These are phyloP conservation scores for Vicugna pacos DNA, from an alignment of 2,113 vertebrate species.

Conservation along the genomic window DNA sequence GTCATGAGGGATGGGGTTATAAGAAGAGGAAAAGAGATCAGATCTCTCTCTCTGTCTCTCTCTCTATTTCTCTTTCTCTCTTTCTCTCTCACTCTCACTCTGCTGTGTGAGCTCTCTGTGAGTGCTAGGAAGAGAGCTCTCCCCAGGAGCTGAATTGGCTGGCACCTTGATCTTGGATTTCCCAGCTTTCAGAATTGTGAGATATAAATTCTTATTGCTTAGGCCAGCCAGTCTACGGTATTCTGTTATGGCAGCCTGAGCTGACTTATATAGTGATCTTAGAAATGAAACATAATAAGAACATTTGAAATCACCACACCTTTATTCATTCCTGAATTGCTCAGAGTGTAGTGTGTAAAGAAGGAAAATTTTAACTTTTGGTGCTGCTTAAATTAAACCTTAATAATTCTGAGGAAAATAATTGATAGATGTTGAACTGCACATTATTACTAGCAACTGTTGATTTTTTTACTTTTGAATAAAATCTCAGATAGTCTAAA, in stretches of 20 bases:
- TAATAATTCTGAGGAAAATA: slow-evolving; percentile 37
- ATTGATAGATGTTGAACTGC: slow-evolving; percentile 16
- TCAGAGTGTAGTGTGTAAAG: background rate
- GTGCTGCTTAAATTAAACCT: slow-evolving; percentile 43
- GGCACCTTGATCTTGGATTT: background rate
- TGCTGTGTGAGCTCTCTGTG: background rate
- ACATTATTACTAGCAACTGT: background rate
- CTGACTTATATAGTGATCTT: background rate
- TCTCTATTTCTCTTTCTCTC: no score
- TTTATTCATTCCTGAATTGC: background rate
- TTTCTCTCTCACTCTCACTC: background rate
- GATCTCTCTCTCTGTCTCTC: background rate
- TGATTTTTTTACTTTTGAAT: slow-evolving; percentile 49
- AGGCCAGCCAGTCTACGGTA: background rate
- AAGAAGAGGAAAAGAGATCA: background rate
- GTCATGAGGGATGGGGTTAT: background rate
- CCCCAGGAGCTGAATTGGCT: background rate
- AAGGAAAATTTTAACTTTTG: slow-evolving; percentile 46
- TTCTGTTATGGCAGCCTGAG: background rate
- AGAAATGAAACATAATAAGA: slow-evolving; percentile 47
- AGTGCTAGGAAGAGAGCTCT: background rate
- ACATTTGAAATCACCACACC: slow-evolving; percentile 24
- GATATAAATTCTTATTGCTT: background rate
- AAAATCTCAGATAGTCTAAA: slow-evolving; percentile 50
- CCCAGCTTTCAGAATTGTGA: background rate